These are phyloP conservation scores for Toxotes lorentzi DNA, from an alignment of 2,797 vertebrate genomes.

Conservation along the genomic window DNA sequence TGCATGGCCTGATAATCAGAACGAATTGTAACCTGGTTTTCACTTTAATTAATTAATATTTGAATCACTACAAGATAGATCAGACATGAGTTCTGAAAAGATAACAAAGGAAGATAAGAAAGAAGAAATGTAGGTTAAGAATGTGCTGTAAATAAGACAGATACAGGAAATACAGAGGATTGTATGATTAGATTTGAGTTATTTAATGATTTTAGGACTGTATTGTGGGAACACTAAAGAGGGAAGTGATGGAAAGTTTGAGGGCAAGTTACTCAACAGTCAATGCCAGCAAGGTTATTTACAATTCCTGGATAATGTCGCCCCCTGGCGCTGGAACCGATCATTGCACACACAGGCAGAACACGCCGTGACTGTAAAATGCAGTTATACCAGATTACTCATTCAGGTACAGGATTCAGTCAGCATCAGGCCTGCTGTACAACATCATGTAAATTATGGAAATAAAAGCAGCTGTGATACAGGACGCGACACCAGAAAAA, in stretches of 20 bases:
- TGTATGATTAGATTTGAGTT: too few relatives aligned
- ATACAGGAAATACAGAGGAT: too few relatives aligned
- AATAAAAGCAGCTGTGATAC: not conserved
- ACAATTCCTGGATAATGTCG: not conserved
- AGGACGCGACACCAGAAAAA: not conserved
- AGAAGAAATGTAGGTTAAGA: too few relatives aligned
- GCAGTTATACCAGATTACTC: not conserved
- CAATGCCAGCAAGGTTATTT: not conserved
- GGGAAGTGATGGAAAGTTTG: not conserved
- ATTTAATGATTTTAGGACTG: not conserved
- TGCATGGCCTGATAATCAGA: too few relatives aligned
- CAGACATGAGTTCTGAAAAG: too few relatives aligned
- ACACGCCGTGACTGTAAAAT: too few relatives aligned
- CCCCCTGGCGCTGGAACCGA: constrained; percentile 19
- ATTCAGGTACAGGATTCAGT: not conserved
- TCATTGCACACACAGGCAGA: not conserved
- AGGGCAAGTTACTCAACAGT: too few relatives aligned
- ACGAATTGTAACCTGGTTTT: too few relatives aligned
- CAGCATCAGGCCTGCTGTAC: not conserved
- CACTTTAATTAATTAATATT: too few relatives aligned
- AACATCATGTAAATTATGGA: not conserved
- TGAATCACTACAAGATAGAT: too few relatives aligned
- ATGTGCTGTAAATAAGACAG: too few relatives aligned
- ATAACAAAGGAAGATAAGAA: too few relatives aligned
- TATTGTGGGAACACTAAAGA: not conserved